Base-by-base conservation (phyloP, 2,797 vertebrate species). In the Muraenolepis orangiensis region DNA sequence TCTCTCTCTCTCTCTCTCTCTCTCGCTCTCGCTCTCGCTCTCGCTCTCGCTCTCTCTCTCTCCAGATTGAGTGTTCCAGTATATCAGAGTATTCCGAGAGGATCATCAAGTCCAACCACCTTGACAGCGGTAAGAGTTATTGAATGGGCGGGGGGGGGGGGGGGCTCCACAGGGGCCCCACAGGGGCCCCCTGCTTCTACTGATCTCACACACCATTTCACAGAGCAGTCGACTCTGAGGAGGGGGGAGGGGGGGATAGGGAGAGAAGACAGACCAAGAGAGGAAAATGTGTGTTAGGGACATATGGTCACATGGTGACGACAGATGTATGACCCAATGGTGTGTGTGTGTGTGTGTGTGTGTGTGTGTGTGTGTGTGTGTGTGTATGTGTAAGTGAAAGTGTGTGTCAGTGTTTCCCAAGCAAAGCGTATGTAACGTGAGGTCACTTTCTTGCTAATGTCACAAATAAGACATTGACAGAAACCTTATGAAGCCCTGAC, bases 71-170 rank as follows among this genome's bases (percentile, higher is more conserved):
- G 92, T 99, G 98, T 72, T 99, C 98, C 93, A 99, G 97, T 81
- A 99, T 99, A 93, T 97, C 97, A 23, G 98, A 99, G 86, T 98
- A 98, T 87, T 99, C 98, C 0, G 97, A 99, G 93, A 98, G 96
- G 93, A 99, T 99, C 88, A 96, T 99, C 93, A 99, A 98, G 90
- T 96, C 97, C 86, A 99, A 99, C 93, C 96, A 98, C 83, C 91
- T 99, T 90, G 95, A 99, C 90, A 96, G 93, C 72, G 95, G 98
- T 99, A 95, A 98, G 96, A 78, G 72, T 75, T n/a, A n/a, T 67
- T 71, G 78, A 70, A 57, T 57, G 20, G 69, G 74, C n/a, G n/a
- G n/a, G n/a, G n/a, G n/a, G n/a, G n/a, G n/a, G n/a, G n/a, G n/a
- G n/a, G n/a, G n/a, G n/a, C n/a, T n/a, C n/a, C n/a, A n/a, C n/a